Evolutionary conservation across 2,797 vertebrate genomes (phyloP), one percentile per base, ranked within the genome.

Genomic region (Tenualosa ilisha): DNA sequence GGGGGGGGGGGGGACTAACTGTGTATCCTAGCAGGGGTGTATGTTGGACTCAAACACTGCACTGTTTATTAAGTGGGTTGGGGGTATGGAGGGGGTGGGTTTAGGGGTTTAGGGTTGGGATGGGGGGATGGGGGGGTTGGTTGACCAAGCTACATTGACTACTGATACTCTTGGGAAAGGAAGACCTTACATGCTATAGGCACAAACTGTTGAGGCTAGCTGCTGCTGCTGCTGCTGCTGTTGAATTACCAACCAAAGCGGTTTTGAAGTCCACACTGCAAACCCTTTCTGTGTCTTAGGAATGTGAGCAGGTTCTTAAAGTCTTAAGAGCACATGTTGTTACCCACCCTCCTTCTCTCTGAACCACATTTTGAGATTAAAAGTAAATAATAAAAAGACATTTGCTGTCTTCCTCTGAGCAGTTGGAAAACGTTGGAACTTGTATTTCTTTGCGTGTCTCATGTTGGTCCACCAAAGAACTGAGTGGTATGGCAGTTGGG

Each of bases 221-320:
- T 72, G 31, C 65, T 65, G 61, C n/a, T 65, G 61, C 61, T n/a
- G 65, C 65, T 72, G 31, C 65, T 95, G 94, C 94, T 95, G 94
- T 94, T 94, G 93, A 93, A 93, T 94, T 92, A 91, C 93, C 92
- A 93, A 93, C 94, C 93, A 93, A 94, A 93, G 94, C 93, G 93
- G 93, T 92, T 72, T 40, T 72, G 90, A 88, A 90, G 92, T 88
- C 91, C 91, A 89, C 90, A 91, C 91, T 88, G 92, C 91, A 86
- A 89, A 91, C 91, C 85, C 90, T 91, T 85, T 49, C 79, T 65
- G 84, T 87, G 88, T 68, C 90, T 89, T 89, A 85, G 88, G 87
- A 85, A 87, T 83, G 31, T 83, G 75, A 79, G 85, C 84, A 86
- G 84, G 85, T 68, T 86, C 20, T 86, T 87, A 85, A 1, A 89